Evolutionary conservation across 2,797 vertebrate genomes (phyloP).

Genomic region (Syndactyla subalaris): DNA sequence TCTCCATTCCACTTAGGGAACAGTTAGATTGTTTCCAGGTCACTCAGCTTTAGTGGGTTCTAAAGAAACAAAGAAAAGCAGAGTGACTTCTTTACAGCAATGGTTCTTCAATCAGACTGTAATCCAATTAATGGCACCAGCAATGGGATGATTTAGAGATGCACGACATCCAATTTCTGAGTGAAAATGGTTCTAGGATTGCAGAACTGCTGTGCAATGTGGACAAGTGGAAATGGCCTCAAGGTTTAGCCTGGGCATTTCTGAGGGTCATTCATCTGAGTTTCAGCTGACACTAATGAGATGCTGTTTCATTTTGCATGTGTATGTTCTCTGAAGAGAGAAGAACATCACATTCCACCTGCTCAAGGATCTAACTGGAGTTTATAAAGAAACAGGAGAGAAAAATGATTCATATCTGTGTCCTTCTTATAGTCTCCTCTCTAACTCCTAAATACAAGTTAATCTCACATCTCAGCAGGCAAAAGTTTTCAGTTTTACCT

Average conservation of each 20-base stretch:
- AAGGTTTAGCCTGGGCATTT: background rate
- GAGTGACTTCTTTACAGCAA: background rate
- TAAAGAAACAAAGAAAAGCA: background rate
- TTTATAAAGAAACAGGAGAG: background rate
- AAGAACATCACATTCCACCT: slow-evolving; percentile 14
- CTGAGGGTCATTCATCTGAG: background rate
- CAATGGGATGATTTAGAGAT: background rate
- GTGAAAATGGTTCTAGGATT: background rate
- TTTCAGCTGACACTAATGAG: slow-evolving; percentile 27
- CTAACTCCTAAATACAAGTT: background rate
- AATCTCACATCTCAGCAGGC: background rate
- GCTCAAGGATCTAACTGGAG: slow-evolving; percentile 13
- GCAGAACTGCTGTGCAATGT: background rate
- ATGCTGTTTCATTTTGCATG: background rate
- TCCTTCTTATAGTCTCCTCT: background rate
- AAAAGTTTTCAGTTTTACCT: background rate
- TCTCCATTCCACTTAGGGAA: background rate
- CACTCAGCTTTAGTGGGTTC: background rate
- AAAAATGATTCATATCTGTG: background rate
- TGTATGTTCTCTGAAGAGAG: slow-evolving; percentile 8
- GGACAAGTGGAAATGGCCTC: background rate
- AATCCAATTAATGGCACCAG: background rate
- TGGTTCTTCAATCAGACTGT: accelerated
- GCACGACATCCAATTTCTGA: background rate
- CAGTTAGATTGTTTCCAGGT: background rate